Base-by-base conservation (phyloP, 2,113 vertebrate genomes). In the Illadopsis cleaveri region DNA sequence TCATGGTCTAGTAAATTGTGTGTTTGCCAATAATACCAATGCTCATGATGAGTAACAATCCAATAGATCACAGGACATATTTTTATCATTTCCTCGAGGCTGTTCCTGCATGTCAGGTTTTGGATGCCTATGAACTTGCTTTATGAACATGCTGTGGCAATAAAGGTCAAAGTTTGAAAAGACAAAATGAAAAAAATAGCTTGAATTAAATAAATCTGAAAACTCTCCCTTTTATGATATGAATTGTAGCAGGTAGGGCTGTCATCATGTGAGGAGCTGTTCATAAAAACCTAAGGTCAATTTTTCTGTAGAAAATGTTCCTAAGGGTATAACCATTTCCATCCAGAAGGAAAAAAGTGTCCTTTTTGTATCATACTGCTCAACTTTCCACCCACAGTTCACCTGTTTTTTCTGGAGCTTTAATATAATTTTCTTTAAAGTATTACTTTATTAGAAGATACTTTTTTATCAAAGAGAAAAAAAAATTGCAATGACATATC, bases 131-230 rank as follows among this genome's bases (percentile, higher is more conserved):
- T 51, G 18, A 60, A 86, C 33, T 35, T 61, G 40, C 54, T 68
- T 42, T 60, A 88, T 48, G 8, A 71, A 84, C 24, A 30, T 68
- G 30, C 38, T 65, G 22, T 80, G 37, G 30, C 17, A 93, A 30
- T 44, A 82, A 60, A 47, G 3, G 8, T 50, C 51, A 7, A 31
- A 73, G 54, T 24, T 94, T 75, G 38, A 78, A 91, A 72, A 56
- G 58, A 64, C 42, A 82, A 77, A 27, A 44, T 37, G 30, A 44
- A 40, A 69, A 53, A 57, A 38, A 6, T 4, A 53, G 7, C 23
- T 33, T 84, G 48, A 66, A 42, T n/a, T 72, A 76, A 93, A 86
- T 75, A 90, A 72, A 79, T 72, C 40, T 28, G 27, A 51, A 85
- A 90, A 38, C 18, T 61, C 53, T 70, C 10, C 23, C 25, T 73